phyloP scores from a whole-genome alignment of 2,797 vertebrate species.

The Syngnathus rostellatus region DNA sequence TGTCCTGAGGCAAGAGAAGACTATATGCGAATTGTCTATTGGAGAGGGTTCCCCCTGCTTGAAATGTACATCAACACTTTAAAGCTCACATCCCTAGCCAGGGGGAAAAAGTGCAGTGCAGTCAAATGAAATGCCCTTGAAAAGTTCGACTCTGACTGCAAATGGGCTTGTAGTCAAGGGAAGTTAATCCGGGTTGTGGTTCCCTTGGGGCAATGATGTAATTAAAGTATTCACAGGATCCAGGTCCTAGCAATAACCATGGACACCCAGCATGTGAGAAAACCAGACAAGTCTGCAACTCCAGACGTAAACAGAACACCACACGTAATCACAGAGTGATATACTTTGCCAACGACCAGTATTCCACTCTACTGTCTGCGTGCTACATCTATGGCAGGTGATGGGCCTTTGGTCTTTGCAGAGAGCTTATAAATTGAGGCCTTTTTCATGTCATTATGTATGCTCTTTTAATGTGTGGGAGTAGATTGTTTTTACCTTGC shows the following conservation, averaged over 20 bases:
- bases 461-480: conserved; percentile 18
- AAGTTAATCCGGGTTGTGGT: conserved; percentile 24
- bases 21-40: conserved; percentile 14
- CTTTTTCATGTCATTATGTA: conserved; percentile 35
- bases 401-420: conserved; percentile 29
- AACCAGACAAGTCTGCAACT: conserved; percentile 4
- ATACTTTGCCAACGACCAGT: neutral
- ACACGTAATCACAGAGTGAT: conserved; percentile 7
- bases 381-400: conserved; percentile 23
- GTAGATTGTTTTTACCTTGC: conserved; percentile 9
- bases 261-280: neutral
- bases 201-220: conserved; percentile 23
- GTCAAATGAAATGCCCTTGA: conserved; percentile 29
- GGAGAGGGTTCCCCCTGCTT: conserved; percentile 4
- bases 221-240: conserved; percentile 22
- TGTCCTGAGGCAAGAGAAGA: conserved; percentile 23
- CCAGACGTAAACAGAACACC: conserved; percentile 5
- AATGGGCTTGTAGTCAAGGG: conserved; percentile 25
- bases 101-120: conserved; percentile 13
- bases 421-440: conserved; percentile 24
- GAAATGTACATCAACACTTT: conserved; percentile 25
- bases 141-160: conserved; percentile 25
- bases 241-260: conserved; percentile 6
- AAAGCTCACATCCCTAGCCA: conserved; percentile 11
- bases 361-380: conserved; percentile 14